Conservation (phyloP, 2,113 vertebrate species). For the Rhinichthys klamathensis region DNA sequence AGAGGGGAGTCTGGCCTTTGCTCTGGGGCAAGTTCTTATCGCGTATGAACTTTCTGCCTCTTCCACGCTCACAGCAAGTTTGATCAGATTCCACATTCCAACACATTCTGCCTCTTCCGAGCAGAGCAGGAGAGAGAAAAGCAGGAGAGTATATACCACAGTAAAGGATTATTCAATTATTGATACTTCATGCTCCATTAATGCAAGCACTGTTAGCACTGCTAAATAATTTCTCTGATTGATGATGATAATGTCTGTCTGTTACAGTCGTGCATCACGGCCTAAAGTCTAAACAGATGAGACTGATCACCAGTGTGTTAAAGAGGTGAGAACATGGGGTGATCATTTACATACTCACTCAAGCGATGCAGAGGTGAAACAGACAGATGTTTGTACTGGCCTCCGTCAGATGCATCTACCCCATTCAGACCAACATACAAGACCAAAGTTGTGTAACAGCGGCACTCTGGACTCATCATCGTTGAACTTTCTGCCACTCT, state of each 20-base stretch:
- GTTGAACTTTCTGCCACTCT: background rate
- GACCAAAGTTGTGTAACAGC: background rate
- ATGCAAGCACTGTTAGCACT: slow-evolving; percentile 1
- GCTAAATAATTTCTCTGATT: background rate
- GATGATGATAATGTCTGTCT: slow-evolving; percentile 11
- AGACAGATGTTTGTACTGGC: slow-evolving; percentile 1
- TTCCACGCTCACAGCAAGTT: slow-evolving; percentile 50
- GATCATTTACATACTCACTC: slow-evolving; percentile 3
- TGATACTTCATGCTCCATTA: background rate
- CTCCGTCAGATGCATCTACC: background rate
- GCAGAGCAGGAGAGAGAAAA: background rate
- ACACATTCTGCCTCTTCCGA: background rate
- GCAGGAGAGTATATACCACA: background rate
- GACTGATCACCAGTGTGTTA: background rate
- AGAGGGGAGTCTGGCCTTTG: slow-evolving; percentile 12
- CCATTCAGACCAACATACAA: background rate
- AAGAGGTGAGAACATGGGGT: background rate
- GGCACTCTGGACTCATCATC: background rate
- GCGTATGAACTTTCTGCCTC: slow-evolving; percentile 34
- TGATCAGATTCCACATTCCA: slow-evolving; percentile 64
- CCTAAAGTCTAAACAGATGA: slow-evolving; percentile 20
- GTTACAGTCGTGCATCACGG: slow-evolving; percentile 3
- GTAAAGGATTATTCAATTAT: background rate
- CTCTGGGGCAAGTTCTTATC: slow-evolving; percentile 28
- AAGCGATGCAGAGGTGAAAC: background rate